Evolutionary conservation across 2,113 vertebrate genomes (phyloP).

Genomic region (Atherinomorus stipes): DNA sequence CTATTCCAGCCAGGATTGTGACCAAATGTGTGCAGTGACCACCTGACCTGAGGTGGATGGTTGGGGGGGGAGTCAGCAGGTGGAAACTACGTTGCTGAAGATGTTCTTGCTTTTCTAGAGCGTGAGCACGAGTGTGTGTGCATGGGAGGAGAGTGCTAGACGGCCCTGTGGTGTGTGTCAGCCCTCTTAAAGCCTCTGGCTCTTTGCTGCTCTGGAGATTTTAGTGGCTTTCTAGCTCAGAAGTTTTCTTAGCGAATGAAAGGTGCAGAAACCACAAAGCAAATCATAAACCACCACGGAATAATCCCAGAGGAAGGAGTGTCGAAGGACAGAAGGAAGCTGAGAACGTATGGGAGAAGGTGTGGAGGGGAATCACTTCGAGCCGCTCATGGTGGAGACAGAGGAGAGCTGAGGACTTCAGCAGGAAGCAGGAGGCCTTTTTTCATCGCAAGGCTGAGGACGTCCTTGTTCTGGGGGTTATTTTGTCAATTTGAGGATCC

Average conservation of each 20-base stretch:
- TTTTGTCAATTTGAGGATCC: conserved; percentile 8
- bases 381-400: background rate
- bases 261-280: background rate
- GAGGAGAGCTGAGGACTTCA: conserved; percentile 34
- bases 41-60: background rate
- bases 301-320: background rate
- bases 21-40: background rate
- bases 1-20: background rate
- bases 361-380: background rate
- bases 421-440: background rate
- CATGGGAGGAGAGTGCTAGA: conserved; percentile 59
- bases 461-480: background rate
- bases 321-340: background rate
- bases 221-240: conserved; percentile 64
- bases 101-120: background rate
- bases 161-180: conserved; percentile 70
- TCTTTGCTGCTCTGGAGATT: conserved; percentile 59
- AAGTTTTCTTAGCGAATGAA: conserved; percentile 15
- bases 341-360: conserved; percentile 4
- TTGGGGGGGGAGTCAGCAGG: background rate
- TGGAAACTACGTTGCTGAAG: background rate
- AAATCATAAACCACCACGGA: background rate
- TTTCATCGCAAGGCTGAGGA: conserved; percentile 6
- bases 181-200: conserved; percentile 67
- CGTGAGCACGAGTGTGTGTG: conserved; percentile 21